Base-by-base conservation (phyloP, 2,888 invertebrate species). In the Pachymerium ferrugineum region DNA sequence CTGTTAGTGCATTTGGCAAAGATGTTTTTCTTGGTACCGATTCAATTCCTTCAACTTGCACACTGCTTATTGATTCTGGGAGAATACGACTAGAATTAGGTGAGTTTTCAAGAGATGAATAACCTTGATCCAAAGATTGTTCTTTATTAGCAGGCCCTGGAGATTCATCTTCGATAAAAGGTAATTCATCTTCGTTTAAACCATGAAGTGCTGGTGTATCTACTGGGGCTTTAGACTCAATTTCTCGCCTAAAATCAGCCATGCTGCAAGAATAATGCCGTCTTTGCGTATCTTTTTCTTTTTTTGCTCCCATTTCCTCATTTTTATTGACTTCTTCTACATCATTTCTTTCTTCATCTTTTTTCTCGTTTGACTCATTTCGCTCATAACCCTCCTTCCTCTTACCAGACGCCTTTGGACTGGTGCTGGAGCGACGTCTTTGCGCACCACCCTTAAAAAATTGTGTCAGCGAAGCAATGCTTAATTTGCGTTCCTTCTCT, bases 121-220 rank as follows among this genome's bases (percentile, higher is more conserved):
- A 73, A 14, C 73, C 73, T 31, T 67, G 68, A 67, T 73, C 73
- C 12, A 67, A 38, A 14, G 33, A 19, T 14, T 33, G 25, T 28
- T 38, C 22, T 25, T 33, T 29, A 1, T 1, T 30, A 2, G 54
- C 25, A 6, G 14, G 28, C n/a, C 16, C 8, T 29, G 14, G 47
- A 54, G n/a, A 6, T 22, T 73, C 73, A 33, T 73, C 73, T 38
- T 73, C 73, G 35, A 73, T 73, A 16, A 73, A 73, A 6, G 73
- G 73, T n/a, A 73, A 33, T 8, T 73, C 73, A 12, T 73, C 73
- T 3, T 62, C 2, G 14, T 31, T 62, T 8, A 73, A 8, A 33
- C 71, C 68, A 14, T 19, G 19, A 16, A 73, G 68, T n/a, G 31
- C 25, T 8, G 73, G 73, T 1, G 62, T 19, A 12, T 29, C 22